phyloP scores from a whole-genome alignment of 2,888 invertebrate species.

The Caenorhabditis becei region DNA sequence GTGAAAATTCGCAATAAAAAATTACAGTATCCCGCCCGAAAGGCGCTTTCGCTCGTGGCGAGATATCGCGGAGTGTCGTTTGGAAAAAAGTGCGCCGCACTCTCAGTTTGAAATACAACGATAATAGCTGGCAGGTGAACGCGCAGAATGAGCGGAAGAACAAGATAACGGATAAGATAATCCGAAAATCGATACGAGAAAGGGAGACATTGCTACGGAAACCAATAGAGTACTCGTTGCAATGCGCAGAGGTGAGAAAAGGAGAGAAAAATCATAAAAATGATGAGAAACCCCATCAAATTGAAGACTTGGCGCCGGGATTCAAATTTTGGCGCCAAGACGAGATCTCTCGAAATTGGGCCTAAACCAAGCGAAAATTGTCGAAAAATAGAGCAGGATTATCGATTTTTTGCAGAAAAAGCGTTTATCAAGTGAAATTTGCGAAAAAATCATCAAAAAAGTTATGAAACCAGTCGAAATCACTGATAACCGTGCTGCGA shows the following conservation, averaged over 20 bases:
- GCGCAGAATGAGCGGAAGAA: not conserved
- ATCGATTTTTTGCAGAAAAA: not conserved
- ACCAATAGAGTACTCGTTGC: too few relatives aligned
- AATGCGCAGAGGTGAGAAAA: not conserved
- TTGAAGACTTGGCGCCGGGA: not conserved
- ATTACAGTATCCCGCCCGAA: too few relatives aligned
- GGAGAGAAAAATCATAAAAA: not conserved
- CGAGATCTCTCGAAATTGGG: not conserved
- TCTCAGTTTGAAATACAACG: too few relatives aligned
- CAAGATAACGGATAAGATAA: not conserved
- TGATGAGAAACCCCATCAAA: not conserved
- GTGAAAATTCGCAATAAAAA: too few relatives aligned
- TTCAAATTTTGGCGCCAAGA: slow-evolving; percentile 1
- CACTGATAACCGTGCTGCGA: not conserved
- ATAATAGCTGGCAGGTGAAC: not conserved
- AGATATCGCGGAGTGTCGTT: too few relatives aligned
- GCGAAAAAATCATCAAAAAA: not conserved
- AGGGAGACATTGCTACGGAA: too few relatives aligned
- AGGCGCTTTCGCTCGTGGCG: too few relatives aligned
- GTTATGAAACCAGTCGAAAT: not conserved
- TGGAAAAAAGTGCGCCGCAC: too few relatives aligned
- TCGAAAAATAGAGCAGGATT: not conserved
- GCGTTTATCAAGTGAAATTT: not conserved
- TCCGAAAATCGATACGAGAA: not conserved
- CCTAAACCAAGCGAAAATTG: too few relatives aligned